Evolutionary conservation across 2,797 vertebrate species (phyloP).

Genomic region (Coreius guichenoti): DNA sequence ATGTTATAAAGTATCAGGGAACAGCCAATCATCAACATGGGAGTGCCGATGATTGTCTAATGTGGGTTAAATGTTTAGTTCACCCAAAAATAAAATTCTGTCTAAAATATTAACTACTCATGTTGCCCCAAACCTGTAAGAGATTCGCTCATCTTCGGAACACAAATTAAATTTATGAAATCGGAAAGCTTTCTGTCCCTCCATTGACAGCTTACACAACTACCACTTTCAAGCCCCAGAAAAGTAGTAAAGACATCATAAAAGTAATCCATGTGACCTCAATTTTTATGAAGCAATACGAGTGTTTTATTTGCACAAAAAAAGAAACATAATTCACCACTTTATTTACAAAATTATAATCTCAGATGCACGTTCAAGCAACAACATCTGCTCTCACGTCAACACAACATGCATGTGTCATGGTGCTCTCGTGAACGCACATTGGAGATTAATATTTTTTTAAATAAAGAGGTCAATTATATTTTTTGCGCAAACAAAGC

Average conservation of each 20-base stretch:
- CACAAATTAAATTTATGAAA: neutral
- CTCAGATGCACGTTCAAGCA: neutral
- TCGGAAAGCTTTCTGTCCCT: neutral
- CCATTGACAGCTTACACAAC: neutral
- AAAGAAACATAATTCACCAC: neutral
- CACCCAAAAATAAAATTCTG: neutral
- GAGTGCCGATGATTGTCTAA: conserved; percentile 28
- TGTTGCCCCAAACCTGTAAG: neutral
- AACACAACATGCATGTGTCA: neutral
- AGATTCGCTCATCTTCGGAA: neutral
- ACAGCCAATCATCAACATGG: conserved; percentile 8
- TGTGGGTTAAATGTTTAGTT: neutral
- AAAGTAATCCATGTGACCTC: neutral
- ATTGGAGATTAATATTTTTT: neutral
- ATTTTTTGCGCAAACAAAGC: neutral
- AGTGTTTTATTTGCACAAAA: neutral
- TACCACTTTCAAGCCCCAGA: neutral
- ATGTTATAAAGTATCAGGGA: neutral
- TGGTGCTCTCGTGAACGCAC: neutral
- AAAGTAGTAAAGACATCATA: neutral
- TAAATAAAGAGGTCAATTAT: neutral
- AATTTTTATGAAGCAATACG: neutral
- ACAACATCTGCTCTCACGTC: neutral
- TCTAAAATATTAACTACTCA: neutral
- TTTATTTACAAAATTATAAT: neutral